Evolutionary conservation across 37 sponge, comb jelly and placozoan genomes (phyloP), one percentile per base, ranked within the genome.

Genomic region (Eunapius fragilis): DNA sequence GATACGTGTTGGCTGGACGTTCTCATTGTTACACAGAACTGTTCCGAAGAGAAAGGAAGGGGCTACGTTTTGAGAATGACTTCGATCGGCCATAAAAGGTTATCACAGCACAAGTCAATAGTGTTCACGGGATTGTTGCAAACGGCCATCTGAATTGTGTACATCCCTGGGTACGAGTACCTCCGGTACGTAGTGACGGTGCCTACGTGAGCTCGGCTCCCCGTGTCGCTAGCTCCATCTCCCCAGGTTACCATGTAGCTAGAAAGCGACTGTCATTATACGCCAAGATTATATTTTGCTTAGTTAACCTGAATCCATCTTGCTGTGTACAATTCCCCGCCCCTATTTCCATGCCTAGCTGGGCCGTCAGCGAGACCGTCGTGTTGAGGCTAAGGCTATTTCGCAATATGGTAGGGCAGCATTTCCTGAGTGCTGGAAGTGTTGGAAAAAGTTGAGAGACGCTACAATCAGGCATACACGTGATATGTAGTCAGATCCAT

Each of bases 241-340:
- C 88, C 88, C 88, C 88, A 88, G 71, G 34, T 69, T 31, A 88
- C 41, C 0, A 33, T 22, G 25, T 88, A 88, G 28, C 88, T 88
- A 38, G 28, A 31, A 74, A 2, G 74, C n/a, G n/a, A n/a, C n/a
- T n/a, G n/a, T n/a, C n/a, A n/a, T n/a, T n/a, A n/a, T n/a, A n/a
- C n/a, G n/a, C n/a, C 71, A 70, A 13, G 5, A 7, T 13, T 13
- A 6, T 30, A 28, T 30, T 32, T 70, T 22, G 0, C 31, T 68
- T 47, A 31, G 30, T 73, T 31, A 10, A 88, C 88, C 88, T 88
- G 77, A 88, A 88, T 25, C 88, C 88, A 24, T 88, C 88, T 12
- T 31, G 41, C 25, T 26, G 11, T 67, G 88, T 77, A 49, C 88
- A 88, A 70, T 88, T 88, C 25, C 88, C 88, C 31, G 77, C 47